phyloP scores from a whole-genome alignment of 1,140 invertebrate species.

The Plectus sambesii region DNA sequence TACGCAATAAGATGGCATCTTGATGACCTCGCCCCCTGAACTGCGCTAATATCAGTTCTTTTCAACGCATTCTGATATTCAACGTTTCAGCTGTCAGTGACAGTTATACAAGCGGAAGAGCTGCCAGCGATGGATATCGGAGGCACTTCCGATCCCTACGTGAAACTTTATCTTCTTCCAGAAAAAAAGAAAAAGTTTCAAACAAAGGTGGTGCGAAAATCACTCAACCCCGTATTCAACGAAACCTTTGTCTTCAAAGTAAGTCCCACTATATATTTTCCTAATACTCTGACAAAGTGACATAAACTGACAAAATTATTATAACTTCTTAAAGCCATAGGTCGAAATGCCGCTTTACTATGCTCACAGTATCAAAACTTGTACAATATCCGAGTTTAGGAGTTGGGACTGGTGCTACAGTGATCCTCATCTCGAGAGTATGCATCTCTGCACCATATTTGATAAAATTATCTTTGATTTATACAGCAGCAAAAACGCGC shows the following conservation, averaged over 20 bases:
- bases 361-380: too few relatives aligned
- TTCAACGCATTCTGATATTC: too few relatives aligned
- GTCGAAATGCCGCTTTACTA: too few relatives aligned
- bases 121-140: slow-evolving; percentile 43
- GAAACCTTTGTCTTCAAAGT: slow-evolving; percentile 46
- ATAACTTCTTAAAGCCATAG: slow-evolving; percentile 5
- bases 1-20: too few relatives aligned
- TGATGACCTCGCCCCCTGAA: too few relatives aligned
- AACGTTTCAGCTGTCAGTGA: slow-evolving; percentile 42
- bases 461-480: too few relatives aligned
- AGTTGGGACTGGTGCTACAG: too few relatives aligned
- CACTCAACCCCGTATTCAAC: slow-evolving; percentile 48
- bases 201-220: slow-evolving; percentile 48
- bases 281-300: too few relatives aligned
- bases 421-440: too few relatives aligned
- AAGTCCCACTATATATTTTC: slow-evolving; percentile 1
- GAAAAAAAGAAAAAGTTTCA: slow-evolving; percentile 49
- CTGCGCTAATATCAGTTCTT: too few relatives aligned
- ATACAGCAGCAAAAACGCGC: neutral
- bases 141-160: slow-evolving; percentile 40
- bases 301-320: neutral
- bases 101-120: slow-evolving; percentile 40
- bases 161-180: slow-evolving; percentile 47
- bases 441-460: too few relatives aligned
- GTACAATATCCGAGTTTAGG: too few relatives aligned